These are phyloP conservation scores for Pygathrix nemaeus DNA, from an alignment of 2,113 vertebrate species.

Conservation along the genomic window DNA sequence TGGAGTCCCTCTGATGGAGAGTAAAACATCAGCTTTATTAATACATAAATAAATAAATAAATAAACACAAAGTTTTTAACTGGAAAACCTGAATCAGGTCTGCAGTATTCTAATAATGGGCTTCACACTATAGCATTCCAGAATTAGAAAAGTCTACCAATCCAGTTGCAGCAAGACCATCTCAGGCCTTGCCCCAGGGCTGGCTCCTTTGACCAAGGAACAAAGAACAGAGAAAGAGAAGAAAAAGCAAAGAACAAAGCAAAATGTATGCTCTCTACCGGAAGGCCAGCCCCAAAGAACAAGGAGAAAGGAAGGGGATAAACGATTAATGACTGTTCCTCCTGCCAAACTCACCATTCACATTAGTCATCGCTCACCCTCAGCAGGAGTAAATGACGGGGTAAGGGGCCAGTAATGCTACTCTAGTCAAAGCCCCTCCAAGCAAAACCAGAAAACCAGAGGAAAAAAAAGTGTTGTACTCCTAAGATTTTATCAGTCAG, in stretches of 20 bases:
- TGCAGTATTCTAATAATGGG: neutral
- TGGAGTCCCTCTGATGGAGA: neutral
- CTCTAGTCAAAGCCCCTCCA: neutral
- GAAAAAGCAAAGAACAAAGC: too few relatives aligned
- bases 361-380: fast-evolving
- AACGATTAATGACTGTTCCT: neutral
- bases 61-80: neutral
- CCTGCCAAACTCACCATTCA: neutral
- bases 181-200: neutral
- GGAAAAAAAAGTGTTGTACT: neutral
- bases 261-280: neutral
- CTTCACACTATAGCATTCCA: neutral
- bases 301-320: neutral
- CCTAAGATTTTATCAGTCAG: neutral
- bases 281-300: neutral
- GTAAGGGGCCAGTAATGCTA: neutral
- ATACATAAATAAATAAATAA: neutral
- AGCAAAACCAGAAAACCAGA: neutral
- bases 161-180: too few relatives aligned
- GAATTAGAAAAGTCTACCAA: neutral
- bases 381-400: neutral
- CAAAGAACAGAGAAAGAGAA: too few relatives aligned
- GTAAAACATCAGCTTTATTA: neutral
- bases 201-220: neutral
- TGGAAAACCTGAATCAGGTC: neutral